phyloP scores from a whole-genome alignment of 2,113 vertebrate genomes.

The Zapornia atra region DNA sequence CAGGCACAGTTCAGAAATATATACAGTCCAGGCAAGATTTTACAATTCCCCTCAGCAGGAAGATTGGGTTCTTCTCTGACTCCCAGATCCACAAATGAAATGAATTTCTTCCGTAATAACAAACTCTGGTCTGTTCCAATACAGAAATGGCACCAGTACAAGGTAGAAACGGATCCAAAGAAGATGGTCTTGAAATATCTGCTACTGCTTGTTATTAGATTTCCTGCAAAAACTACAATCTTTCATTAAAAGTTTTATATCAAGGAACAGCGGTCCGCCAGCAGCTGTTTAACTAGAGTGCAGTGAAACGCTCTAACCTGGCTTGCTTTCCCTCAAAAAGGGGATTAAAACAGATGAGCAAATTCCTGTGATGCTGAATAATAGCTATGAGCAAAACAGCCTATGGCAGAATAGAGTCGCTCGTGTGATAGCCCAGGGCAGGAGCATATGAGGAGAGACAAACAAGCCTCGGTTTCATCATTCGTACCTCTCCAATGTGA shows the following conservation, averaged over 20 bases:
- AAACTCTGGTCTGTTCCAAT: background rate
- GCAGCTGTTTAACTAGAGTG: background rate
- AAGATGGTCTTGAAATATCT: conserved; percentile 45
- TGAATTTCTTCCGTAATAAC: conserved; percentile 19
- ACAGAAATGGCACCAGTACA: background rate
- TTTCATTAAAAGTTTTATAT: background rate
- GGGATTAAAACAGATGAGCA: background rate
- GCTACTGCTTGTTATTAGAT: conserved; percentile 15
- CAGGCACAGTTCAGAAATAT: background rate
- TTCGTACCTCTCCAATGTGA: background rate
- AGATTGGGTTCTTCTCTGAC: background rate
- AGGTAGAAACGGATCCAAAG: background rate
- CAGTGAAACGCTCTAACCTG: background rate
- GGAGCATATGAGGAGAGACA: background rate
- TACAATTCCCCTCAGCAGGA: background rate
- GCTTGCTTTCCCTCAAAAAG: background rate
- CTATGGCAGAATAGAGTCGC: background rate
- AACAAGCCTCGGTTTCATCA: background rate
- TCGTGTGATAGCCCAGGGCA: background rate
- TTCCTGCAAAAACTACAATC: background rate
- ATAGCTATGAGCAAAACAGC: background rate
- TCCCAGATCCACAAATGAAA: background rate
- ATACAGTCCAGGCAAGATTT: background rate
- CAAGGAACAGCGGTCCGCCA: background rate
- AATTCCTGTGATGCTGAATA: background rate